These are phyloP conservation scores for Icerya purchasi DNA, from an alignment of 2,888 invertebrate genomes.

Conservation along the genomic window DNA sequence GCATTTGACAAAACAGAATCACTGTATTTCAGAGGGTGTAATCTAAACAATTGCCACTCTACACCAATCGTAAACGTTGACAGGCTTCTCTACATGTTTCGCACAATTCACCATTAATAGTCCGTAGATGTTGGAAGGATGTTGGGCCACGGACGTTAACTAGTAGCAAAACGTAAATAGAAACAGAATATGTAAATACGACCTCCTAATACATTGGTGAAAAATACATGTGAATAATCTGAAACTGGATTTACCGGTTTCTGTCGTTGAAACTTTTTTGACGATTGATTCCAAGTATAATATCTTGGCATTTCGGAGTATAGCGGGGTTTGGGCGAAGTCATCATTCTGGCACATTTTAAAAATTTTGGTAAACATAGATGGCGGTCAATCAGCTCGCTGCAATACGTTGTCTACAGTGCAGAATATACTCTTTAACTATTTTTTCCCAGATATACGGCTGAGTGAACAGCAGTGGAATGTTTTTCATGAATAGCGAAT, in stretches of 20 bases:
- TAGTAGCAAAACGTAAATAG: slow-evolving; percentile 18
- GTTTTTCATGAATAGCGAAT: too few species aligned
- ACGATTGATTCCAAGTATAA: neutral
- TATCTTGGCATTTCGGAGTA: neutral
- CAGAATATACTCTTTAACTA: too few species aligned
- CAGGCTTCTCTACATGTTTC: slow-evolving; percentile 22
- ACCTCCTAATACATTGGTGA: neutral
- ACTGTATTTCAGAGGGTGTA: slow-evolving; percentile 12
- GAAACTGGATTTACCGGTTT: neutral
- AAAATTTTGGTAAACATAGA: neutral
- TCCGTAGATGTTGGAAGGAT: slow-evolving; percentile 20
- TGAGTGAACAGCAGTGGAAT: too few species aligned
- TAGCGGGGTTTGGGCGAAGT: neutral
- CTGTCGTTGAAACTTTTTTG: neutral
- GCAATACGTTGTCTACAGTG: too few species aligned
- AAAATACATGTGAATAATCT: neutral
- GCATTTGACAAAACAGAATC: slow-evolving; percentile 12
- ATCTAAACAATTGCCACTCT: slow-evolving; percentile 23
- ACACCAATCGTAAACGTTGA: slow-evolving; percentile 20
- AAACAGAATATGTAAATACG: neutral
- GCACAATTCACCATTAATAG: slow-evolving; percentile 19
- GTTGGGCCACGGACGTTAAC: slow-evolving; percentile 18
- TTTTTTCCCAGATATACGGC: too few species aligned
- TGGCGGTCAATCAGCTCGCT: too few species aligned
- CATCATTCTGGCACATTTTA: neutral